A percentile compares a stretch with the other conserved stretches of the same genome.
phyloP scores from a whole-genome alignment of 2,113 vertebrate species.

The Holacanthus passer region DNA sequence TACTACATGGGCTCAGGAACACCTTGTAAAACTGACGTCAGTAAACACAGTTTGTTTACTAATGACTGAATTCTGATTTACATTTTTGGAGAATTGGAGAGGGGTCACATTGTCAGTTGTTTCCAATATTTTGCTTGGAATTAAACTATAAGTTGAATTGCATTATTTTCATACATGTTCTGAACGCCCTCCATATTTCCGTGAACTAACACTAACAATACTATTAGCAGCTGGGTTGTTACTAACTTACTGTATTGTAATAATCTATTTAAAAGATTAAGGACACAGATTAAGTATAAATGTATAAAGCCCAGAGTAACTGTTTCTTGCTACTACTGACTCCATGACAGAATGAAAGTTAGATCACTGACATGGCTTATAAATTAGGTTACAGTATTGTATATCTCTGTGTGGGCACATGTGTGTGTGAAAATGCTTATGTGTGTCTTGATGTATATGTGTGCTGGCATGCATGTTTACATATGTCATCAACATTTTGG shows the following conservation, averaged over 20 bases:
- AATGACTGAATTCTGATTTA: too few relatives aligned
- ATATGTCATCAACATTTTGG: constrained; percentile 59
- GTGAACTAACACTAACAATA: neutral
- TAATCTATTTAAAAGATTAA: neutral
- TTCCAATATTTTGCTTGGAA: neutral
- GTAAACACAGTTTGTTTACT: too few relatives aligned
- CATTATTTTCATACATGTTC: neutral
- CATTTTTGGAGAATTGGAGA: too few relatives aligned
- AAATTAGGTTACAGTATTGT: constrained; percentile 24
- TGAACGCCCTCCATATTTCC: neutral
- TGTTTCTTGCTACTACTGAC: constrained; percentile 1
- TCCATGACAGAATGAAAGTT: constrained; percentile 29
- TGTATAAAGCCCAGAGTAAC: constrained; percentile 22
- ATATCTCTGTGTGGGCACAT: constrained; percentile 4
- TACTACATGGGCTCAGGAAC: too few relatives aligned
- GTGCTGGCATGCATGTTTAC: constrained; percentile 66
- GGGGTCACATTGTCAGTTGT: neutral
- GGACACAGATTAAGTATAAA: neutral
- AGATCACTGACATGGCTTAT: neutral
- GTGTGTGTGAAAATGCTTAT: constrained; percentile 17
- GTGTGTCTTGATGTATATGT: constrained; percentile 40
- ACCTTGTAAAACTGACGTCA: too few relatives aligned
- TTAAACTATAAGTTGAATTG: neutral
- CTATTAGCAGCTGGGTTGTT: neutral
- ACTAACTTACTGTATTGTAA: neutral